phyloP scores from a whole-genome alignment of 2,888 invertebrate genomes.

The Epistrophe grossulariae region DNA sequence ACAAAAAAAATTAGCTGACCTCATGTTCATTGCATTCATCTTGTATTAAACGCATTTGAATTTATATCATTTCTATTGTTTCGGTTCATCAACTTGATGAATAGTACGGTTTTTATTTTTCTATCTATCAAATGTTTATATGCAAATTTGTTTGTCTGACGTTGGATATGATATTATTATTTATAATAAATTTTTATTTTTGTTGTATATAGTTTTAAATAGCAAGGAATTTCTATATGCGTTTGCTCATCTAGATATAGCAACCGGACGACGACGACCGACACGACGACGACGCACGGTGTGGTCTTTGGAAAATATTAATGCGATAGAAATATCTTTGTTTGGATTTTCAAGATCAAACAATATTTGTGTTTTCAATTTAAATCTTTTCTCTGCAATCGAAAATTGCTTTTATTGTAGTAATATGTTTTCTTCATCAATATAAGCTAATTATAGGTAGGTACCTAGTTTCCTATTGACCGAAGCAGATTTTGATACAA shows the following conservation, averaged over 20 bases:
- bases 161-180: not conserved
- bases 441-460: slow-evolving; percentile 2
- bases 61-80: slow-evolving; percentile 29
- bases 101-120: not conserved
- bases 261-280: not conserved
- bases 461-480: slow-evolving; percentile 4
- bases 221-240: not conserved
- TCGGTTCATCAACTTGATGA: slow-evolving; percentile 27
- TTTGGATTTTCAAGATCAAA: slow-evolving; percentile 35
- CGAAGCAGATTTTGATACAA: slow-evolving; percentile 7
- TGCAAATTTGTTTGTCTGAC: slow-evolving; percentile 4
- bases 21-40: slow-evolving; percentile 47
- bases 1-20: slow-evolving; percentile 79
- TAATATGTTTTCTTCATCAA: slow-evolving; percentile 13
- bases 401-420: slow-evolving; percentile 19
- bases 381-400: slow-evolving; percentile 25
- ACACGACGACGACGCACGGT: not conserved
- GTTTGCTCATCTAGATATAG: not conserved
- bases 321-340: slow-evolving; percentile 9
- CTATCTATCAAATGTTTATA: slow-evolving; percentile 13
- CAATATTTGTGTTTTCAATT: slow-evolving; percentile 19
- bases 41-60: slow-evolving; percentile 42
- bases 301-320: slow-evolving; percentile 21
- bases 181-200: not conserved
- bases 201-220: not conserved